Base-by-base conservation (phyloP, 2,797 vertebrate genomes). In the Anguilla obscura region DNA sequence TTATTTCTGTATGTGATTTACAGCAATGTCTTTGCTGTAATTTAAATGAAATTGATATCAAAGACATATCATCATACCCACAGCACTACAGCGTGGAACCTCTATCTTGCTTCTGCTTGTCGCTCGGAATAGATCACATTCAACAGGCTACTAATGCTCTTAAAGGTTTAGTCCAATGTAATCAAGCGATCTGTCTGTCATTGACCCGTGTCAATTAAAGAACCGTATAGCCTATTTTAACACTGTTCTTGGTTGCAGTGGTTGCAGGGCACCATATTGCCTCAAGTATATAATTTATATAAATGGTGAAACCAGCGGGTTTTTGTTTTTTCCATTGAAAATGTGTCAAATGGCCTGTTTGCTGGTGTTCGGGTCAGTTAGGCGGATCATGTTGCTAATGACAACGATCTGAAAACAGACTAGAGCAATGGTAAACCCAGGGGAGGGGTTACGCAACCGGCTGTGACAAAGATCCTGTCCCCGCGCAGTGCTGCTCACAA, bases 351-450 rank as follows among this genome's bases (percentile, higher is more conserved):
- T 84, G 21, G 40, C 79, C 40, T 27, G 60, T 84, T n/a, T 50
- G 45, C 83, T 27, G 54, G 16, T 85, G 80, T 85, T 82, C 45
- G 21, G 45, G 58, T 36, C 56, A 45, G n/a, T 71, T 7, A 56
- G 40, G 63, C 48, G 54, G 82, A 30, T 48, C 82, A 33, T 71
- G 87, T 87, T 87, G 87, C 87, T 84, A 71, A 54, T 84, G 87
- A 85, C 87, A 87, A 87, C 87, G 58, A 84, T 87, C 63, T 84
- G 60, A 71, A 83, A 71, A 83, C 87, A 69, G n/a, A 87, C 21
- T 9, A 60, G 79, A 40, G 60, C 45, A 84, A 71, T 84, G 63
- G 82, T 60, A 84, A 71, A 63, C 82, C n/a, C 30, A 33, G 82
- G 63, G 74, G 87, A 33, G 45, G 18, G 40, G 36, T 48, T 71